These are phyloP conservation scores for Volucella inflata DNA, from an alignment of 2,888 invertebrate species.

Conservation along the genomic window DNA sequence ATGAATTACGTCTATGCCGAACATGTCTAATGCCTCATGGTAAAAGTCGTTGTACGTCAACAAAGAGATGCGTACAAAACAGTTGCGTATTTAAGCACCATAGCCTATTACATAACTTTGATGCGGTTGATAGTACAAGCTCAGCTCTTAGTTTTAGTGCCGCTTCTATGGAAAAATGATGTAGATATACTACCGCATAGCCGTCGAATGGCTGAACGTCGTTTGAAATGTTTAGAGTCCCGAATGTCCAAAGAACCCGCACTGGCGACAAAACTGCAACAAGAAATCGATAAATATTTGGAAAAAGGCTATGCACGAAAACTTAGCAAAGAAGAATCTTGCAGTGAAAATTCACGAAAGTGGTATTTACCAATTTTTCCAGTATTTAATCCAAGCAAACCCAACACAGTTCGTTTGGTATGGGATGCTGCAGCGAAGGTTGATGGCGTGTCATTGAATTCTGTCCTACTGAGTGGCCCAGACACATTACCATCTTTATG, in stretches of 20 bases:
- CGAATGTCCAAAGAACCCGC: slow-evolving; percentile 6
- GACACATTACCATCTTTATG: slow-evolving; percentile 78
- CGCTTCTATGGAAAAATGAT: not conserved
- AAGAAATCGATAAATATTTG: slow-evolving; percentile 26
- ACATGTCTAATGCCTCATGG: not conserved
- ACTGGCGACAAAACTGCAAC: slow-evolving; percentile 13
- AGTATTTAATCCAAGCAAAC: too few relatives aligned
- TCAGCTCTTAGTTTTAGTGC: too few relatives aligned
- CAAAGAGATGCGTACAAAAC: too few relatives aligned
- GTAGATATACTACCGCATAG: slow-evolving; percentile 11
- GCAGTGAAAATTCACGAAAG: slow-evolving; percentile 13
- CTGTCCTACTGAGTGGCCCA: slow-evolving; percentile 78
- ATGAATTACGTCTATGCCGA: not conserved
- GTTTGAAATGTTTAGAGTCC: slow-evolving; percentile 3
- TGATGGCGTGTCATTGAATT: slow-evolving; percentile 77
- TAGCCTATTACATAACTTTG: too few relatives aligned
- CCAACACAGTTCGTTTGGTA: slow-evolving; percentile 77
- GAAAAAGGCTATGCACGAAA: slow-evolving; percentile 32
- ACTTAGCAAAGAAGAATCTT: not conserved
- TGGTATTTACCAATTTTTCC: slow-evolving; percentile 79
- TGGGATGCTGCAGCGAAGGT: slow-evolving; percentile 79
- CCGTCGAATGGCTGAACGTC: slow-evolving; percentile 25
- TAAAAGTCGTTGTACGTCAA: too few relatives aligned
- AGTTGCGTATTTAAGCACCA: too few relatives aligned
- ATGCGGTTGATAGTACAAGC: too few relatives aligned